These are phyloP conservation scores for Oligia latruncula DNA, from an alignment of 2,888 invertebrate genomes.

Conservation along the genomic window DNA sequence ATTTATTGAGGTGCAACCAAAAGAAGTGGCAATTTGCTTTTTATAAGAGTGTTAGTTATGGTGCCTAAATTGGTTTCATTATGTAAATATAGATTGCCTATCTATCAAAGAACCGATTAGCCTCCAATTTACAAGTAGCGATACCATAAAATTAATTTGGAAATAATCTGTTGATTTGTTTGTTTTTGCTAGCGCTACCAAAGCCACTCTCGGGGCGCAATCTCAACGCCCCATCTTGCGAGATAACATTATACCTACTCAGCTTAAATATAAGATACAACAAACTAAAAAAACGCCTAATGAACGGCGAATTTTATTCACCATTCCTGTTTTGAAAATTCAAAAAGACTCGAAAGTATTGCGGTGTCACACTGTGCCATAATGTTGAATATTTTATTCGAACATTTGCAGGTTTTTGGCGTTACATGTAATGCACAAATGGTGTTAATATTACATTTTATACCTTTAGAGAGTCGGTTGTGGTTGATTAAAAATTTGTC, in stretches of 20 bases:
- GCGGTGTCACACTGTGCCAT: constrained; percentile 82
- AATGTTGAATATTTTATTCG: constrained; percentile 82
- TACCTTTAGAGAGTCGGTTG: constrained; percentile 76
- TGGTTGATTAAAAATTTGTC: constrained; percentile 83
- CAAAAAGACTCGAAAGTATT: constrained; percentile 76
- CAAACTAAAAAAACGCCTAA: constrained; percentile 76
- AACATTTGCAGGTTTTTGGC: constrained; percentile 80
- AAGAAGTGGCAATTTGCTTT: background rate
- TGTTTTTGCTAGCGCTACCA: constrained; percentile 80
- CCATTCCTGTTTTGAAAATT: constrained; percentile 77
- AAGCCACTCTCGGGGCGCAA: constrained; percentile 79
- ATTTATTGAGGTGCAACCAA: background rate
- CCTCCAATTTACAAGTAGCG: constrained; percentile 36
- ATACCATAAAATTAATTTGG: background rate
- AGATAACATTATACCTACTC: constrained; percentile 80
- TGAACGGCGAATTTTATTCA: constrained; percentile 83
- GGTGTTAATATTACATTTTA: constrained; percentile 87
- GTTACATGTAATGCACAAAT: constrained; percentile 83
- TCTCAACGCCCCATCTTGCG: constrained; percentile 84
- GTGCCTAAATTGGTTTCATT: constrained; percentile 13
- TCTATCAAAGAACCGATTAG: constrained; percentile 17
- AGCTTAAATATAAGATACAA: constrained; percentile 81
- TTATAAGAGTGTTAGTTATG: background rate
- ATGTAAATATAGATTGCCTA: constrained; percentile 5
- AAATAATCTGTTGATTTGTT: constrained; percentile 54